Conservation (phyloP, 1,140 invertebrate genomes). For the Charaxes varanes region DNA sequence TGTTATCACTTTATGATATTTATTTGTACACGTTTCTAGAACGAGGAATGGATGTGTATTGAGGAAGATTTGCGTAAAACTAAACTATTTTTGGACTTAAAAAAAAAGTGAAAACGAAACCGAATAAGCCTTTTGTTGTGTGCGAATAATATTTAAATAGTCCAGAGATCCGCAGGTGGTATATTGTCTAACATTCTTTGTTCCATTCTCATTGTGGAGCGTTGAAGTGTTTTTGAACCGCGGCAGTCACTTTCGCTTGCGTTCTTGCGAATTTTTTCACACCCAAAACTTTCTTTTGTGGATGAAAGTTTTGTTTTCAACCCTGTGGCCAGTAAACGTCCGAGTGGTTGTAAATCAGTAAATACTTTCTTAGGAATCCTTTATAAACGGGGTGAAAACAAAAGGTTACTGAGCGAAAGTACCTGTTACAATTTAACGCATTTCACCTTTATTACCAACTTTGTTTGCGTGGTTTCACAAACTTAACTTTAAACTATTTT, state of each 20-base stretch:
- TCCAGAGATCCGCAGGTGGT: slow-evolving; percentile 51
- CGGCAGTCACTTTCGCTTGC: slow-evolving; percentile 56
- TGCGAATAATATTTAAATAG: slow-evolving; percentile 67
- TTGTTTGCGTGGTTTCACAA: no score
- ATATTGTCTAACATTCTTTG: slow-evolving; percentile 39
- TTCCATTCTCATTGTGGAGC: slow-evolving; percentile 23
- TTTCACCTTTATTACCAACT: no score
- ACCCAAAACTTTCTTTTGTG: slow-evolving; percentile 37
- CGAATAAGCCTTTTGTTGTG: slow-evolving; percentile 27
- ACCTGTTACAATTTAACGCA: slow-evolving; percentile 55
- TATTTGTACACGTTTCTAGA: slow-evolving; percentile 1
- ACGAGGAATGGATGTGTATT: slow-evolving; percentile 14
- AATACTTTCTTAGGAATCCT: slow-evolving; percentile 49
- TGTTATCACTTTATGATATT: slow-evolving; percentile 4
- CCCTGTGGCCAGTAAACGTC: slow-evolving; percentile 37
- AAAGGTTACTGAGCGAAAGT: slow-evolving; percentile 25
- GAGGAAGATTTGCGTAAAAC: slow-evolving; percentile 19
- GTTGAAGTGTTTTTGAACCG: slow-evolving; percentile 24
- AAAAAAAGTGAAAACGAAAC: slow-evolving; percentile 50
- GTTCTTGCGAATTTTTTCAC: slow-evolving; percentile 46
- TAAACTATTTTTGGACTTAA: slow-evolving; percentile 13
- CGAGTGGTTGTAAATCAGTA: slow-evolving; percentile 56
- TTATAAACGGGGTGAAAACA: slow-evolving; percentile 17
- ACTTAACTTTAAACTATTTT: no score
- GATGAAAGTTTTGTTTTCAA: slow-evolving; percentile 40